Percentiles rank a stretch among this genome's conserved stretches.
These are phyloP conservation scores for Murina feae DNA, from an alignment of 2,113 vertebrate species.

Conservation along the genomic window DNA sequence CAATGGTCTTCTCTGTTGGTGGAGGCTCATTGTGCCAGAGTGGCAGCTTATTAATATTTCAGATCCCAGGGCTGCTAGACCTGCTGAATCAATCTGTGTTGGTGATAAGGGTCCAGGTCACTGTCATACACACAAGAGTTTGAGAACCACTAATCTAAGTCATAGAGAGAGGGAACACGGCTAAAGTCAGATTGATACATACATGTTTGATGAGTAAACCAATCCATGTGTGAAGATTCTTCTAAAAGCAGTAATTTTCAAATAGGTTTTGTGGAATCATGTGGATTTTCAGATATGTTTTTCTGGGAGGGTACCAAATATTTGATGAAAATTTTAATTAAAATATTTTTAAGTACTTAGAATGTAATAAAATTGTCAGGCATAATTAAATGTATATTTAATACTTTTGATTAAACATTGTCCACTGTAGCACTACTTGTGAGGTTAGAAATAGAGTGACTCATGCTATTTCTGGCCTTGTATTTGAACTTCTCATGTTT, in stretches of 20 bases:
- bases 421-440: neutral
- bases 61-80: neutral
- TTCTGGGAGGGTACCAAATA: neutral
- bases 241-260: conserved; percentile 11
- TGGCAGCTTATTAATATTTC: neutral
- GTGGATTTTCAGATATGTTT: neutral
- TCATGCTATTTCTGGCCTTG: neutral
- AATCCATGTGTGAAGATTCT: neutral
- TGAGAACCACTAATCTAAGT: neutral
- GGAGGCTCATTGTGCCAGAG: neutral
- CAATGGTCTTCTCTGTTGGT: neutral
- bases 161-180: neutral
- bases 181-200: neutral
- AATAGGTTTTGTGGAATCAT: neutral
- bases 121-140: neutral
- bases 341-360: neutral
- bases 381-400: neutral
- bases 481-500: neutral
- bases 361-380: neutral
- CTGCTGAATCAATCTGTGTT: neutral
- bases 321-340: neutral
- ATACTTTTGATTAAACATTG: neutral
- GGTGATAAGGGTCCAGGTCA: neutral
- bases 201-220: neutral
- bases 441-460: neutral